Conservation (phyloP, 1,140 invertebrate species). For the Alviniconcha marisindica region DNA sequence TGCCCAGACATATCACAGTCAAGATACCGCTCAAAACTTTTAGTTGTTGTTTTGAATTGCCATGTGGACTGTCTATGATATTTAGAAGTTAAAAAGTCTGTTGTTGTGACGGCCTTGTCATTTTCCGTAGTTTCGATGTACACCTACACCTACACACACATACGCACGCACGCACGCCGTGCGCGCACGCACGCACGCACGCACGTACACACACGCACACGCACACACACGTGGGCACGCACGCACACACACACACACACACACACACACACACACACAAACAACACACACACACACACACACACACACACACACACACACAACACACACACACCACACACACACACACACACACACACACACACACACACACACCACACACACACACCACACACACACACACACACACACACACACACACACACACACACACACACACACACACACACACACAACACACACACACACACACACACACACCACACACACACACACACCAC, state of each 20-base stretch:
- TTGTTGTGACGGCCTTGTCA: not conserved
- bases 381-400: no score
- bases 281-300: slow-evolving; percentile 29
- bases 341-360: not conserved
- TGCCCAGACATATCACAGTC: no score
- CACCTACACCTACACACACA: no score
- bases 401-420: no score
- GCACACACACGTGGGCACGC: slow-evolving; percentile 7
- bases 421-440: no score
- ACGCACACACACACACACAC: not conserved
- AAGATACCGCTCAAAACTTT: not conserved
- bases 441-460: no score
- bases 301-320: slow-evolving; percentile 12
- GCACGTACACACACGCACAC: not conserved
- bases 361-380: not conserved
- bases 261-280: not conserved
- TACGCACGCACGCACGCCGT: not conserved
- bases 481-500: no score
- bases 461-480: no score
- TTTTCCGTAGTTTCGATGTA: not conserved
- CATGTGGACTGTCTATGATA: not conserved
- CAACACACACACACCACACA: no score
- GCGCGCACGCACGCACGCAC: not conserved
- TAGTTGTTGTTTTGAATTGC: not conserved
- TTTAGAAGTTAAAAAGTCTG: not conserved